These are phyloP conservation scores for Heliocidaris erythrogramma DNA, from an alignment of 35 echinoderm and acorn worm species.

Conservation along the genomic window DNA sequence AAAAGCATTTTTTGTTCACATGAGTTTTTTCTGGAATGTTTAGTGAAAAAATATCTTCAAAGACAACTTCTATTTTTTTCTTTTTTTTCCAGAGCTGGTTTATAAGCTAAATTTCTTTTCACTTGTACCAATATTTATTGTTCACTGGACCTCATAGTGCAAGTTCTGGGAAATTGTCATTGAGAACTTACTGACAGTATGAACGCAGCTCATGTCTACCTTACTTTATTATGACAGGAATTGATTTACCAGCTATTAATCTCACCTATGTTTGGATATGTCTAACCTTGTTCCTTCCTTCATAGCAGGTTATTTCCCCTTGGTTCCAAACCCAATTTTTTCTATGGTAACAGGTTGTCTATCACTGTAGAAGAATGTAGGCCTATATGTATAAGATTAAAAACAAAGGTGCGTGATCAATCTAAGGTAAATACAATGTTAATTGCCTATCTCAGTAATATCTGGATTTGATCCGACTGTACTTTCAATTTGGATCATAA, in stretches of 20 bases:
- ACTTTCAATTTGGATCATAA: too few relatives aligned
- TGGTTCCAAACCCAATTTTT: neutral
- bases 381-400: neutral
- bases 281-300: constrained; percentile 1
- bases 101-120: too few relatives aligned
- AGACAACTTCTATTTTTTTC: too few relatives aligned
- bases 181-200: neutral
- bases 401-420: too few relatives aligned
- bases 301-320: constrained; percentile 16
- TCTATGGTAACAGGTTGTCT: neutral
- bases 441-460: too few relatives aligned
- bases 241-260: neutral
- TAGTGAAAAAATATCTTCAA: too few relatives aligned
- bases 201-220: neutral
- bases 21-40: too few relatives aligned
- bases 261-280: neutral
- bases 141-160: too few relatives aligned
- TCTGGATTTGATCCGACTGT: too few relatives aligned
- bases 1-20: too few relatives aligned
- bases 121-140: too few relatives aligned
- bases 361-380: neutral
- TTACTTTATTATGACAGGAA: neutral
- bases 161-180: neutral
- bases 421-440: neutral
- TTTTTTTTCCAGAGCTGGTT: too few relatives aligned